Base-by-base conservation (phyloP, 2,113 vertebrate genomes). In the Hylia prasina region DNA sequence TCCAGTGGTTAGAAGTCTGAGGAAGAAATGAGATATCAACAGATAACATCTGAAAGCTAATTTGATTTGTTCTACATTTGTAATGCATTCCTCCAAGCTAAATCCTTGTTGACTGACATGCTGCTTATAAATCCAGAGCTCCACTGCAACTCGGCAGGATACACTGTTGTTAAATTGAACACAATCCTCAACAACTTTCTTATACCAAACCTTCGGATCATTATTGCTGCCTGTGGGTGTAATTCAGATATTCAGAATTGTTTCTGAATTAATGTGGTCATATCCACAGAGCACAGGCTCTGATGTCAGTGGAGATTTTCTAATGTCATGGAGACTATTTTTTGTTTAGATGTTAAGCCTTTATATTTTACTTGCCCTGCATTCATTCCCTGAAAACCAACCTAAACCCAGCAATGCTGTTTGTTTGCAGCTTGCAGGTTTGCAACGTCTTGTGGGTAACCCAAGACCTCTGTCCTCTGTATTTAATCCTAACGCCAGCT, bases 1-100 rank as follows among this genome's bases (percentile, higher is more conserved):
- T 94, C 79, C 76, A 53, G 79, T 64, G 79, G 82, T 88, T 86
- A 94, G 33, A 75, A 94, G 39, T 82, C 81, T 95, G 66, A 91
- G 64, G 51, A 80, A 93, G 90, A 94, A 94, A 81, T 42, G 56
- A 94, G 75, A 77, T 96, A 90, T 56, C 69, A 68, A 25, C 71
- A 88, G 87, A 94, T 95, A 95, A 64, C 17, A 88, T 91, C 93
- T 92, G 79, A 83, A 60, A 89, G 76, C 93, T 95, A 92, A 96
- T 95, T 94, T 94, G 88, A 93, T 96, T 94, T 90, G 92, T 90
- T 86, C 69, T 94, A 70, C 65, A 56, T 88, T 93, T 95, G 71
- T 95, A 92, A 92, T 87, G 88, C 90, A 84, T 93, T 96, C 85
- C 51, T 93, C 64, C 64, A 60, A 92, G 85, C 79, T 89, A 68